Base-by-base conservation (phyloP, 2,888 invertebrate species). In the Atethmia centrago region DNA sequence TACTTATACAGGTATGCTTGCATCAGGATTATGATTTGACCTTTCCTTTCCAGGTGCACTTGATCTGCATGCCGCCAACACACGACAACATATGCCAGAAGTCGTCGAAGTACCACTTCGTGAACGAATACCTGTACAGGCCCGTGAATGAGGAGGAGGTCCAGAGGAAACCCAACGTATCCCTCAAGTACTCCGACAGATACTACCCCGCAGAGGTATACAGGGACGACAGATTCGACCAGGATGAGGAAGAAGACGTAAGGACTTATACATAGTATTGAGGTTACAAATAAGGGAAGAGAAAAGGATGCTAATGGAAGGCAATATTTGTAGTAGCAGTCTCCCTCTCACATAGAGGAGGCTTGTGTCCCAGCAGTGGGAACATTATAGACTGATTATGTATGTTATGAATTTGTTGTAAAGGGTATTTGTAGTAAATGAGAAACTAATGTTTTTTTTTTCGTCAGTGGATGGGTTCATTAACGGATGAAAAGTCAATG, bases 1-100 rank as follows among this genome's bases (percentile, higher is more conserved):
- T 47, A 19, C 21, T 21, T 47, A 8, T 21, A 21, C 47, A 47
- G 8, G 19, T 47, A 19, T 7, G 47, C 19, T 19, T 47, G 47
- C 47, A 21, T 28, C 12, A 14, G 4, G 1, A n/a, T n/a, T 8
- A 49, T 66, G 2, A 74, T 14, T 21, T 56, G 31, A 36, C 14
- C 1, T 49, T 55, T 25, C 19, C 8, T n/a, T 59, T 56, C 21
- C 96, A 99, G 97, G 98, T 99, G 21, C 99, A 99, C 91, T 95
- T 99, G 80, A 99, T 99, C 92, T 99, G 99, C 95, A 99, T 99
- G 98, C 99, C 99, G 7, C 98, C 98, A 8, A 98, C 98, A 42
- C 98, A 98, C 75, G 99, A 99, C 89, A 99, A 98, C 94, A 98
- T 98, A 89, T 99, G 99, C 95, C 97, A 98, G 88, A 98, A 98